Conservation (phyloP, 2,113 vertebrate genomes). For the Forbesichthys agassizii region DNA sequence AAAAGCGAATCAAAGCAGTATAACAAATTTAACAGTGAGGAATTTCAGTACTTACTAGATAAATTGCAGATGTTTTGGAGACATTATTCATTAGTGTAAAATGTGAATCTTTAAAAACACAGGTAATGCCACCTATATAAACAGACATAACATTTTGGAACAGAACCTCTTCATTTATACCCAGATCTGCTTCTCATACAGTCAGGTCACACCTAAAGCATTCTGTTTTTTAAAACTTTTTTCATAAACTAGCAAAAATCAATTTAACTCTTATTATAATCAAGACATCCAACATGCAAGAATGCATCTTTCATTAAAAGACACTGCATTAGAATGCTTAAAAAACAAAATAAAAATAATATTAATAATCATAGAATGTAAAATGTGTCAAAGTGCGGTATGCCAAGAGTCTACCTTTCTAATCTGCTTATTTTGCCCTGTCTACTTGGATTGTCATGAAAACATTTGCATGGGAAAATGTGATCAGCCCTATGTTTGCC, state of each 20-base stretch:
- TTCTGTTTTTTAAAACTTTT: not conserved
- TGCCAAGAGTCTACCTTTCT: constrained; percentile 67
- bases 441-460: constrained; percentile 79
- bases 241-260: constrained; percentile 51
- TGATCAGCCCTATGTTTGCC: constrained; percentile 59
- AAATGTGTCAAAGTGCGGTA: constrained; percentile 81
- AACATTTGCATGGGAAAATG: constrained; percentile 50
- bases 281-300: constrained; percentile 77
- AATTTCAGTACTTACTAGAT: constrained; percentile 43
- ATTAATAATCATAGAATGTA: constrained; percentile 38
- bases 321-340: constrained; percentile 75
- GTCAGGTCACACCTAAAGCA: constrained; percentile 63
- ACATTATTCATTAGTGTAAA: no score
- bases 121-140: constrained; percentile 3
- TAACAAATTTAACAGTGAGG: constrained; percentile 7
- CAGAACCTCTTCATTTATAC: constrained; percentile 43
- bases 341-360: constrained; percentile 60
- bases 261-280: constrained; percentile 61
- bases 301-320: constrained; percentile 62
- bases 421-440: constrained; percentile 58
- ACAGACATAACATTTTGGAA: constrained; percentile 43
- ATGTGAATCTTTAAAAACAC: constrained; percentile 22
- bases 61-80: constrained; percentile 18
- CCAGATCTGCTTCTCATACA: constrained; percentile 44
- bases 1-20: constrained; percentile 34